Evolutionary conservation across 1,140 invertebrate genomes (phyloP).

Genomic region (Scaptomyza pallida): DNA sequence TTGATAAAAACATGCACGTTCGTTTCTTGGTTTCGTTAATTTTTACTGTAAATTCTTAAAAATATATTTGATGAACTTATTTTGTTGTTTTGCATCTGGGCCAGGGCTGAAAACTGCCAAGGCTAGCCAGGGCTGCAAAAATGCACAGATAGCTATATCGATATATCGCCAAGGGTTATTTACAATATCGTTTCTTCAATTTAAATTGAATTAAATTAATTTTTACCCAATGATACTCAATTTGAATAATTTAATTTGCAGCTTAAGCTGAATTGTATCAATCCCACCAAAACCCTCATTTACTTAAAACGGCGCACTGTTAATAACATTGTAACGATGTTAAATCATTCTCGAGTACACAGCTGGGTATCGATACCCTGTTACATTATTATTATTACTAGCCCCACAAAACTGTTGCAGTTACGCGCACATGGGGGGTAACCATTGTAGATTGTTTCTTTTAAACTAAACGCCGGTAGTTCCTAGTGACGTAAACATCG

Average conservation of each 20-base stretch:
- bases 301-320: neutral
- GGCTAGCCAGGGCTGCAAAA: conserved; percentile 12
- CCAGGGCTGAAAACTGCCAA: conserved; percentile 34
- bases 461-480: neutral
- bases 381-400: conserved; percentile 6
- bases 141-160: neutral
- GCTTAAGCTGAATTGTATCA: no score
- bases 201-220: no score
- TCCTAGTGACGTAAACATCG: neutral
- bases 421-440: neutral
- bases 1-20: conserved; percentile 28
- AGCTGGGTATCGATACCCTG: neutral
- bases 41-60: conserved; percentile 15
- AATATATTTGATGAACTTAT: conserved; percentile 23
- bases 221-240: no score
- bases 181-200: neutral
- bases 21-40: conserved; percentile 13
- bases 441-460: neutral
- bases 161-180: neutral
- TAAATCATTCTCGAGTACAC: neutral
- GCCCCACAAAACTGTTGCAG: no score
- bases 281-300: no score
- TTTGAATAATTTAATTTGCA: no score
- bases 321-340: neutral
- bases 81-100: conserved; percentile 49